phyloP scores from a whole-genome alignment of 2,113 vertebrate genomes.

The Zingel zingel region DNA sequence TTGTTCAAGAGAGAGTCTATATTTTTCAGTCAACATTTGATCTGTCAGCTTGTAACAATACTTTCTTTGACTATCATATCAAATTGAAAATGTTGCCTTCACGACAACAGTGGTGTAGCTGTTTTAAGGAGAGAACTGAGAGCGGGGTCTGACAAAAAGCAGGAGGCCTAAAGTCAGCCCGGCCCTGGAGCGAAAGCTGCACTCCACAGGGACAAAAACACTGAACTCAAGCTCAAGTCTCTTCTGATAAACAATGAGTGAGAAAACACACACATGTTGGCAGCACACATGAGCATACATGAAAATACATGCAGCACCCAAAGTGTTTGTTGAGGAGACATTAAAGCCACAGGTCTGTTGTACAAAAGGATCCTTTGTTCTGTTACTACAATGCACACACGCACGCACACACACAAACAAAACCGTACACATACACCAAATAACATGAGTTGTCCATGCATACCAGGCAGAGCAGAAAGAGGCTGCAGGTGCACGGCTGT shows the following conservation, averaged over 20 bases:
- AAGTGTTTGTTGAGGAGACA: conserved; percentile 41
- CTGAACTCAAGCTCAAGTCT: conserved; percentile 30
- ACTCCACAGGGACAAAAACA: conserved; percentile 53
- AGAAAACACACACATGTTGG: conserved; percentile 50
- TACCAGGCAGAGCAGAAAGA: conserved; percentile 23
- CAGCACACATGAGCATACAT: conserved; percentile 45
- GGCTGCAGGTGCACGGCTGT: conserved; percentile 48
- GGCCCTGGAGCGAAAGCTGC: conserved; percentile 49
- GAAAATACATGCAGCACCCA: conserved; percentile 45
- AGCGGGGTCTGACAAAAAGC: conserved; percentile 68
- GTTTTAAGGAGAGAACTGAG: conserved; percentile 57
- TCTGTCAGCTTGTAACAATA: conserved; percentile 5
- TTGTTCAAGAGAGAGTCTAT: conserved; percentile 6
- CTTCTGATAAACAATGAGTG: conserved; percentile 43
- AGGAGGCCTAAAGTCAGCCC: conserved; percentile 60
- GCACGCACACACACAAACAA: background rate
- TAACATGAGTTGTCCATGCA: conserved; percentile 17
- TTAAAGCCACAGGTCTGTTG: conserved; percentile 49
- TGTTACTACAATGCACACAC: conserved; percentile 28
- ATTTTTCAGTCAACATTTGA: conserved; percentile 7
- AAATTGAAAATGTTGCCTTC: conserved; percentile 22
- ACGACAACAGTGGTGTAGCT: conserved; percentile 16
- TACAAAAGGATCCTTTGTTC: conserved; percentile 72
- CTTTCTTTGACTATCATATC: conserved; percentile 15
- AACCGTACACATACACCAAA: background rate